Percentiles rank a stretch among this genome's conserved stretches.
These are phyloP conservation scores for Drosophila robusta DNA, from an alignment of 2,888 invertebrate species.

Conservation along the genomic window DNA sequence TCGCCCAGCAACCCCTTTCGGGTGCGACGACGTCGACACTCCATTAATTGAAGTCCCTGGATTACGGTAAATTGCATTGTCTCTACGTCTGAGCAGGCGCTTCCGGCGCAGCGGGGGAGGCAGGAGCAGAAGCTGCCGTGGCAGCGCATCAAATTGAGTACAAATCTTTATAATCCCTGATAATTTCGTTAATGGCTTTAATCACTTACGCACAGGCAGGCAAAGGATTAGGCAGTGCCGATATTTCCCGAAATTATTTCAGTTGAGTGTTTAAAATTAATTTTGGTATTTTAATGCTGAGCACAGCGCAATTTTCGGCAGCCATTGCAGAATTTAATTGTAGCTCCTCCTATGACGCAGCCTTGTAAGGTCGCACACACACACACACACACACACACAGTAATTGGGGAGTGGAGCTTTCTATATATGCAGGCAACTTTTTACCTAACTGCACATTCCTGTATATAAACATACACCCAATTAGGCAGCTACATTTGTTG, in stretches of 20 bases:
- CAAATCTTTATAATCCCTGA: constrained; percentile 84
- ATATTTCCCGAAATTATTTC: constrained; percentile 7
- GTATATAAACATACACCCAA: constrained; percentile 68
- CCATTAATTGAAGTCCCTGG: constrained; percentile 84
- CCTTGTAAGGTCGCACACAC: constrained; percentile 60
- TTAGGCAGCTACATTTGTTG: constrained; percentile 78
- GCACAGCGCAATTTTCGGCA: constrained; percentile 38
- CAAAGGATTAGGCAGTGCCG: constrained; percentile 16
- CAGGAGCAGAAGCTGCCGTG: constrained; percentile 28
- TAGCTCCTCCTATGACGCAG: constrained; percentile 68
- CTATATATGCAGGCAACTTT: constrained; percentile 39
- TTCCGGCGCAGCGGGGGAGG: constrained; percentile 22
- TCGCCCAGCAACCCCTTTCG: constrained; percentile 55
- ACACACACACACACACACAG: constrained; percentile 6
- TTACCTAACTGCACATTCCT: constrained; percentile 57
- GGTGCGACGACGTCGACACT: constrained; percentile 66
- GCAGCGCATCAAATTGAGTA: constrained; percentile 70
- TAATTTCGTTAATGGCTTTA: constrained; percentile 85
- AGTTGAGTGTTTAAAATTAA: constrained; percentile 44
- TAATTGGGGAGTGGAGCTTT: background rate
- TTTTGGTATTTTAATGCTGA: constrained; percentile 50
- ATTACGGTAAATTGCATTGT: constrained; percentile 84
- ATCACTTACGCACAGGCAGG: constrained; percentile 78
- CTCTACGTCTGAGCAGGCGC: constrained; percentile 70
- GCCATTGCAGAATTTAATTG: constrained; percentile 64